A percentile compares a stretch with the other conserved stretches of the same genome.
These are phyloP conservation scores for Troides helena DNA, from an alignment of 2,888 invertebrate genomes.

Conservation along the genomic window DNA sequence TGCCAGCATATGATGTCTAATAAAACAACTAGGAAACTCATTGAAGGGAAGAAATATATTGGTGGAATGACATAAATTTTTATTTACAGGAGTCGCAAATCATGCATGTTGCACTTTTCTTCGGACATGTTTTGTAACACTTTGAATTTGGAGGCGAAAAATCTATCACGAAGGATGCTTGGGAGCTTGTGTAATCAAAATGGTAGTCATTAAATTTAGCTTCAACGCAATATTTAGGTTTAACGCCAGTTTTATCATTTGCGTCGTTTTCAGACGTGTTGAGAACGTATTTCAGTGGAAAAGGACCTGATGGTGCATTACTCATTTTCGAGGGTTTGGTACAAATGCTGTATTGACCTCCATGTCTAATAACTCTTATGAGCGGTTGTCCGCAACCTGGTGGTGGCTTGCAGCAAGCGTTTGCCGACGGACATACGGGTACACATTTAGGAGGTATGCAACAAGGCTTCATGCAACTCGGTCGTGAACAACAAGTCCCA, in stretches of 20 bases:
- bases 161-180: slow-evolving; percentile 67
- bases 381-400: slow-evolving; percentile 47
- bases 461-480: slow-evolving; percentile 49
- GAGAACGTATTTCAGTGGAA: slow-evolving; percentile 69
- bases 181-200: slow-evolving; percentile 71
- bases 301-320: slow-evolving; percentile 66
- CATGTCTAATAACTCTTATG: slow-evolving; percentile 64
- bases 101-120: slow-evolving; percentile 50
- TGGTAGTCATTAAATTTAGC: slow-evolving; percentile 71
- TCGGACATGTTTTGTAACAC: slow-evolving; percentile 57
- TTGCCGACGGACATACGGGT: slow-evolving; percentile 45
- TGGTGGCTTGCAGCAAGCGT: slow-evolving; percentile 48
- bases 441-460: slow-evolving; percentile 48
- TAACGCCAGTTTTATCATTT: slow-evolving; percentile 29
- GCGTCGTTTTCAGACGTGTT: slow-evolving; percentile 45
- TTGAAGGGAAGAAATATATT: background rate
- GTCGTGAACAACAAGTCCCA: slow-evolving; percentile 44
- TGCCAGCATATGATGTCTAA: background rate
- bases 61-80: background rate
- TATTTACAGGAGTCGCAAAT: slow-evolving; percentile 33
- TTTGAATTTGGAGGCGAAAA: slow-evolving; percentile 65
- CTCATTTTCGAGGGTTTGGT: slow-evolving; percentile 66
- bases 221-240: slow-evolving; percentile 61
- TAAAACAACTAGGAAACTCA: background rate
- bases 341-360: slow-evolving; percentile 64